A percentile compares a stretch with the other conserved stretches of the same genome.
Conservation (phyloP, 2,797 vertebrate species). For the Acanthornis magna region DNA sequence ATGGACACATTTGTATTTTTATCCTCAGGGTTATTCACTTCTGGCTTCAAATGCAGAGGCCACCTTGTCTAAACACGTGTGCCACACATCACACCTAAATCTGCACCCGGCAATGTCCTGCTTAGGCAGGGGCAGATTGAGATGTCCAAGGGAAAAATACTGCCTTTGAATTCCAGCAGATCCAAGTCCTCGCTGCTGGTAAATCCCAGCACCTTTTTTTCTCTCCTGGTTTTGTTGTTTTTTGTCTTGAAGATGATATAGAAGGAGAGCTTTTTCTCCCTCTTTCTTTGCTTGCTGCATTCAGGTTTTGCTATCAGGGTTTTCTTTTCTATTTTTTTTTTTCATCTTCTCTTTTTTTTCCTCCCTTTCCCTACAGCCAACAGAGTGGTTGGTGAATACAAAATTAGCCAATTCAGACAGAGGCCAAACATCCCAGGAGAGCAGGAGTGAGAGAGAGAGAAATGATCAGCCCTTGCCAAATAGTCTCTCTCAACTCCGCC, state of each 20-base stretch:
- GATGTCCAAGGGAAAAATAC: background rate
- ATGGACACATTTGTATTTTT: background rate
- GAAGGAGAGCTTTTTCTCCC: background rate
- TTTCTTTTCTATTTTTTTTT: background rate
- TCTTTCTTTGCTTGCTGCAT: background rate
- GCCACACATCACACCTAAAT: background rate
- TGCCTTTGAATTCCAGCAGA: background rate
- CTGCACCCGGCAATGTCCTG: background rate
- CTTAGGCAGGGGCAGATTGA: background rate
- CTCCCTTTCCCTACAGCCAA: constrained; percentile 10
- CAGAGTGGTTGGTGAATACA: constrained; percentile 33
- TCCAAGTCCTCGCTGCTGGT: background rate
- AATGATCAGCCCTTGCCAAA: constrained; percentile 18
- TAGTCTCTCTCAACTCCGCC: background rate
- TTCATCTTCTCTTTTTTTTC: background rate
- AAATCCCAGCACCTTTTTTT: background rate
- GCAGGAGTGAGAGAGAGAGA: background rate
- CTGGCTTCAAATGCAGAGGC: constrained; percentile 36
- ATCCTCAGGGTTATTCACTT: constrained; percentile 24
- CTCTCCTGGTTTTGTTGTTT: background rate
- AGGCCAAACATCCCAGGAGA: constrained; percentile 30
- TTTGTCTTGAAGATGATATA: background rate
- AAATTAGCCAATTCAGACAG: constrained; percentile 53
- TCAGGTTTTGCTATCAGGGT: constrained; percentile 17
- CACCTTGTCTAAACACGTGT: background rate